These are phyloP conservation scores for Xylocampa areola DNA, from an alignment of 2,888 invertebrate genomes.

Conservation along the genomic window DNA sequence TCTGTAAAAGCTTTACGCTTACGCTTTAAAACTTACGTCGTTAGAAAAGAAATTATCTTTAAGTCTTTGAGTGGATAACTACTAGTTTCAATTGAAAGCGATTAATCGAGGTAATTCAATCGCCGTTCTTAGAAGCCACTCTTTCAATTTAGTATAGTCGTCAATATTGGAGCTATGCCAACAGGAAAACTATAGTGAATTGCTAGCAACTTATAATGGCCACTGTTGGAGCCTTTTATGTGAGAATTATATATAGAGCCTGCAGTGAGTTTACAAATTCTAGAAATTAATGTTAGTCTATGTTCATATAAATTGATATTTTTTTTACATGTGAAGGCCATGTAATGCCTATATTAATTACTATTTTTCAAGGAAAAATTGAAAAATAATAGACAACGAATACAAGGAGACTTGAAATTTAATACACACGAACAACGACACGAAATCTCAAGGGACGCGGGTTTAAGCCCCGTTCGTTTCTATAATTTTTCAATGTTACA, in stretches of 20 bases:
- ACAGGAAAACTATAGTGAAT: conserved; percentile 60
- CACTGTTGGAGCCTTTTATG: conserved; percentile 36
- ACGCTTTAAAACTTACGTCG: conserved; percentile 8
- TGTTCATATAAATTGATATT: too few relatives aligned
- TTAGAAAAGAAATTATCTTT: conserved; percentile 19
- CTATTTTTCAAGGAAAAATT: too few relatives aligned
- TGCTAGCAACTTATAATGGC: conserved; percentile 44
- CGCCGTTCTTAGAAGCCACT: conserved; percentile 53
- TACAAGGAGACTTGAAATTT: too few relatives aligned
- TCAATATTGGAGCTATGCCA: conserved; percentile 58
- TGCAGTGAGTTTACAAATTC: neutral
- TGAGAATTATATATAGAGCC: conserved; percentile 7
- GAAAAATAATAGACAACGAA: too few relatives aligned
- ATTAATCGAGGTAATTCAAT: conserved; percentile 45
- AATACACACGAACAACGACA: too few relatives aligned
- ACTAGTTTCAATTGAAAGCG: conserved; percentile 42
- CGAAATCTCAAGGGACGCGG: too few relatives aligned
- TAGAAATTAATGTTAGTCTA: neutral
- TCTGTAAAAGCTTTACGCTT: neutral
- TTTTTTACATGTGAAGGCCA: too few relatives aligned
- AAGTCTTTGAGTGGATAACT: conserved; percentile 38
- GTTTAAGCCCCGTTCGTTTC: too few relatives aligned
- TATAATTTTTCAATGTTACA: too few relatives aligned
- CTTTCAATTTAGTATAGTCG: conserved; percentile 35
- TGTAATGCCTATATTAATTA: too few relatives aligned